Evolutionary conservation across 2,113 vertebrate genomes (phyloP).

Genomic region (Indri indri): DNA sequence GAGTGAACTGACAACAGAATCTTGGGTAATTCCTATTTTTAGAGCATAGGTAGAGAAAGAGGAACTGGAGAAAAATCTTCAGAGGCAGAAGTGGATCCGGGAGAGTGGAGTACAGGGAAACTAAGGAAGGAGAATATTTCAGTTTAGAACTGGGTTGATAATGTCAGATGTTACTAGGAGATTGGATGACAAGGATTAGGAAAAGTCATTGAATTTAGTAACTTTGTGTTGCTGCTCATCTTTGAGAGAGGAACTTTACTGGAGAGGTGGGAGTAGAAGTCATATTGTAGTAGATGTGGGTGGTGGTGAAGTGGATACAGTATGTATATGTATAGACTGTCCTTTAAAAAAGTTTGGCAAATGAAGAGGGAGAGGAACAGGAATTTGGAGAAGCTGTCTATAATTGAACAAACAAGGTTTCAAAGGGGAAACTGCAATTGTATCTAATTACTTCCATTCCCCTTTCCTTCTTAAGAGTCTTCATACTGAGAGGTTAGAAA

Average conservation of each 20-base stretch:
- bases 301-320: background rate
- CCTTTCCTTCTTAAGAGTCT: conserved; percentile 5
- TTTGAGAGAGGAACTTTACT: background rate
- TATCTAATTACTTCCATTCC: conserved; percentile 42
- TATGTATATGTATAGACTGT: background rate
- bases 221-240: background rate
- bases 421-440: conserved; percentile 31
- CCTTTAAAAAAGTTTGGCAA: conserved; percentile 1
- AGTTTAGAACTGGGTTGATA: background rate
- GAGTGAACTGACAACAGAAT: background rate
- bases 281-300: background rate
- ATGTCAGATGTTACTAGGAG: background rate
- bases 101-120: background rate
- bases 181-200: background rate
- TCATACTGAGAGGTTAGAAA: conserved; percentile 15
- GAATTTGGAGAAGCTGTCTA: conserved; percentile 32
- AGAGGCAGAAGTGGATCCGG: background rate
- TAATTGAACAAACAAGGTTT: conserved; percentile 42
- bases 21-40: background rate
- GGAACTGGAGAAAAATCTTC: background rate
- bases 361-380: background rate
- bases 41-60: background rate
- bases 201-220: background rate
- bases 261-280: background rate
- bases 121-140: background rate